Conservation (phyloP, 2,888 invertebrate genomes). For the Pseudococcus jackbeardsleyi region DNA sequence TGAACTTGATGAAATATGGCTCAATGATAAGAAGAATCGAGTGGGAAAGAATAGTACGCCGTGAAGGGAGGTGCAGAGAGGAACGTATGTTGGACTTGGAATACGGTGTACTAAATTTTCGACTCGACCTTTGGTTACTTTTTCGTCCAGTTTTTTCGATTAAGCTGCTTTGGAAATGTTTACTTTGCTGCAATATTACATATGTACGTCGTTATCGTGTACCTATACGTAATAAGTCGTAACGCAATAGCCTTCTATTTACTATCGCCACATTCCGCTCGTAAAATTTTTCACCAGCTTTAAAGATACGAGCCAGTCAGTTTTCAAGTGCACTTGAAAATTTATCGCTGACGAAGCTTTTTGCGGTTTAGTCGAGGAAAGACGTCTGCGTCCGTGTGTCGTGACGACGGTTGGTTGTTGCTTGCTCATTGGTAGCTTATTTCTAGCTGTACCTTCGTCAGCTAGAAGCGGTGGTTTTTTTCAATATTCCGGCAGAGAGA, state of each 20-base stretch:
- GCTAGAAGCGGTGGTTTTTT: neutral
- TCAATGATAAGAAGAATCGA: neutral
- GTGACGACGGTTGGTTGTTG: neutral
- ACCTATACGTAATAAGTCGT: neutral
- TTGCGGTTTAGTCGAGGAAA: neutral
- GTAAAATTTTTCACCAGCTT: conserved; percentile 9
- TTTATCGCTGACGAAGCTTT: conserved; percentile 39
- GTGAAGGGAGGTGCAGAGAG: neutral
- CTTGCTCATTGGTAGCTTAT: neutral
- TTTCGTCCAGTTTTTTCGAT: conserved; percentile 20
- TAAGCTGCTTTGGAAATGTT: neutral
- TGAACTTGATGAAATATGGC: conserved; percentile 25
- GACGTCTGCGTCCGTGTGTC: neutral
- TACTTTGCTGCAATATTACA: neutral
- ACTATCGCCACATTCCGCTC: conserved; percentile 11
- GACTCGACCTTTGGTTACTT: neutral
- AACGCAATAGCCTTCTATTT: conserved; percentile 24
- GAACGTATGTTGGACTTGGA: neutral
- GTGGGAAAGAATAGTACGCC: neutral
- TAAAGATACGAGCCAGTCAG: neutral
- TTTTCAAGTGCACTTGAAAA: conserved; percentile 26
- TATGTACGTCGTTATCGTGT: neutral
- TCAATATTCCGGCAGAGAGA: neutral
- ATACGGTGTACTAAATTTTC: neutral
- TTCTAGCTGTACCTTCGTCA: neutral